These are phyloP conservation scores for Spheniscus humboldti DNA, from an alignment of 2,797 vertebrate species.

Conservation along the genomic window DNA sequence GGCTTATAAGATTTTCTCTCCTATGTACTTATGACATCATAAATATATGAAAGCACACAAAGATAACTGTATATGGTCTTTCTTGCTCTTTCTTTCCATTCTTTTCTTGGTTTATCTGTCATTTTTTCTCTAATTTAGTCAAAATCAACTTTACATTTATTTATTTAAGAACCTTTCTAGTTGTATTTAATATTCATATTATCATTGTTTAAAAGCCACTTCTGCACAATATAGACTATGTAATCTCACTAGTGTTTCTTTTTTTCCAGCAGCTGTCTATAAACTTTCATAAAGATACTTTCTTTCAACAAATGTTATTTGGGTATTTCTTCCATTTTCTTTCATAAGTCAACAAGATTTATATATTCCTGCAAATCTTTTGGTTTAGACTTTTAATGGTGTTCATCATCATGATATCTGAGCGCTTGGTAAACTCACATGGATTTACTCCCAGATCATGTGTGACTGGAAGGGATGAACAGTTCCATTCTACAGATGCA, in stretches of 20 bases:
- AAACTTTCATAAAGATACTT: neutral
- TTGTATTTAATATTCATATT: neutral
- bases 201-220: neutral
- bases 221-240: neutral
- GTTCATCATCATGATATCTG: neutral
- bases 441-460: neutral
- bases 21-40: neutral
- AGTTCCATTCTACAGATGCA: neutral
- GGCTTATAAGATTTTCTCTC: too few relatives aligned
- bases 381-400: neutral
- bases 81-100: neutral
- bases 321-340: neutral
- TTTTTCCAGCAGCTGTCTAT: neutral
- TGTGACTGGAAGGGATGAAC: too few relatives aligned
- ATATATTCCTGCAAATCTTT: neutral
- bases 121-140: too few relatives aligned
- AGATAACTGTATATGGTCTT: neutral
- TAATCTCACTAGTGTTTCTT: neutral
- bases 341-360: neutral
- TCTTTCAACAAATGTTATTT: neutral
- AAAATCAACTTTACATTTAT: too few relatives aligned
- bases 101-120: neutral
- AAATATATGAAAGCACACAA: neutral
- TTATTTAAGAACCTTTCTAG: neutral
- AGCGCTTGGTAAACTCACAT: fast-evolving